Evolutionary conservation across 2,113 vertebrate genomes (phyloP).

Genomic region (Beaufortia kweichowensis): DNA sequence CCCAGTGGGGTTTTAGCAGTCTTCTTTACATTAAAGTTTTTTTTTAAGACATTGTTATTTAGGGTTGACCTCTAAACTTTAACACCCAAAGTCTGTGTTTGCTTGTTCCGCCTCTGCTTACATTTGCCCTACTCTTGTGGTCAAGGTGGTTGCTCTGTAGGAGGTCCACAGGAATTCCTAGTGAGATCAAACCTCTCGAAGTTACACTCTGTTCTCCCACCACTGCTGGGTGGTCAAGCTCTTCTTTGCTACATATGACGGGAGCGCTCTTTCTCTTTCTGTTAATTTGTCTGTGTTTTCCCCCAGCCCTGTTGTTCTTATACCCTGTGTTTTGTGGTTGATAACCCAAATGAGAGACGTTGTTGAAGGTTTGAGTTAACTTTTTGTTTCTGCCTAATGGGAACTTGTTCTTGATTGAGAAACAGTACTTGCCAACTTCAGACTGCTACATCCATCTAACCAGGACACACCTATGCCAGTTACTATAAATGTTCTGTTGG

Average conservation of each 20-base stretch:
- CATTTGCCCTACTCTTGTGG: slow-evolving; percentile 14
- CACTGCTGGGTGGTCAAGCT: slow-evolving; percentile 31
- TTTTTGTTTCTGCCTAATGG: slow-evolving; percentile 45
- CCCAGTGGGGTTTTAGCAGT: background rate
- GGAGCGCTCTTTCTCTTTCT: background rate
- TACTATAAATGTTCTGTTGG: background rate
- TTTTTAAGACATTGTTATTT: slow-evolving; percentile 12
- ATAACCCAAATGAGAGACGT: background rate
- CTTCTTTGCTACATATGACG: slow-evolving; percentile 17
- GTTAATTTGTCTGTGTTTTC: background rate
- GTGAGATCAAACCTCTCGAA: background rate
- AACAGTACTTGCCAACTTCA: slow-evolving; percentile 17
- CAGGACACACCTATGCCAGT: background rate
- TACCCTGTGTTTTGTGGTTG: slow-evolving; percentile 8
- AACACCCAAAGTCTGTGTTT: background rate
- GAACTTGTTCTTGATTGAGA: slow-evolving; percentile 36
- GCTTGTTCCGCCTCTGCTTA: background rate
- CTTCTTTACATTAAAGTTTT: background rate
- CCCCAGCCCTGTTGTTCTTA: background rate
- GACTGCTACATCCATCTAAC: background rate
- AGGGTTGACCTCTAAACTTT: slow-evolving; percentile 51
- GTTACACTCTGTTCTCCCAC: background rate
- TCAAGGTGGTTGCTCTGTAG: slow-evolving; percentile 19
- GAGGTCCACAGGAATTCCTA: slow-evolving; percentile 52
- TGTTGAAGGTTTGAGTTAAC: slow-evolving; percentile 36